A percentile compares a stretch with the other conserved stretches of the same genome.
These are phyloP conservation scores for Micronisus gabar DNA, from an alignment of 2,113 vertebrate species.

Conservation along the genomic window DNA sequence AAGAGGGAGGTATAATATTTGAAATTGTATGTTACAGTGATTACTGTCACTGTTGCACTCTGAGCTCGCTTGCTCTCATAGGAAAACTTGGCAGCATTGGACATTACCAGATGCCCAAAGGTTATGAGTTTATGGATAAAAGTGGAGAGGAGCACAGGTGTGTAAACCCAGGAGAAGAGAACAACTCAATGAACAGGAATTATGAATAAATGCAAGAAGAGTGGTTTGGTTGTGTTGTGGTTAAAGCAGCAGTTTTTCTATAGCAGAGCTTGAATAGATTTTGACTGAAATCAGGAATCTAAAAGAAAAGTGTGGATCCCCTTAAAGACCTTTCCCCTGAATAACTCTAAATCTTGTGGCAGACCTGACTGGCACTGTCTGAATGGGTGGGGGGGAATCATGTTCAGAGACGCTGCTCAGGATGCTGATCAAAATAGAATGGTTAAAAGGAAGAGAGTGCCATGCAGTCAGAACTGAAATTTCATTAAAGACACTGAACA, in stretches of 20 bases:
- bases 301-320: neutral
- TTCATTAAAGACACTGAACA: neutral
- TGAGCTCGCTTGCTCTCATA: neutral
- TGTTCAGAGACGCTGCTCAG: neutral
- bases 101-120: neutral
- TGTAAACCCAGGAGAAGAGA: neutral
- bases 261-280: neutral
- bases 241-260: neutral
- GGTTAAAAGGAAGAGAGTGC: neutral
- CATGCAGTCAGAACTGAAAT: neutral
- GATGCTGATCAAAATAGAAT: neutral
- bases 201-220: neutral
- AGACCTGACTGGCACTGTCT: neutral
- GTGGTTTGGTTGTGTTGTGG: neutral
- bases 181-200: neutral
- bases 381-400: neutral
- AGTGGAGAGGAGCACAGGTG: neutral
- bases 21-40: neutral
- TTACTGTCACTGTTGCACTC: neutral
- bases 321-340: neutral
- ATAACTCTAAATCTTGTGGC: neutral
- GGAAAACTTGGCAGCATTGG: neutral
- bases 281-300: neutral
- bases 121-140: neutral
- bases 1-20: neutral